Evolutionary conservation across 1,140 invertebrate species (phyloP).

Genomic region (Bombus turneri): DNA sequence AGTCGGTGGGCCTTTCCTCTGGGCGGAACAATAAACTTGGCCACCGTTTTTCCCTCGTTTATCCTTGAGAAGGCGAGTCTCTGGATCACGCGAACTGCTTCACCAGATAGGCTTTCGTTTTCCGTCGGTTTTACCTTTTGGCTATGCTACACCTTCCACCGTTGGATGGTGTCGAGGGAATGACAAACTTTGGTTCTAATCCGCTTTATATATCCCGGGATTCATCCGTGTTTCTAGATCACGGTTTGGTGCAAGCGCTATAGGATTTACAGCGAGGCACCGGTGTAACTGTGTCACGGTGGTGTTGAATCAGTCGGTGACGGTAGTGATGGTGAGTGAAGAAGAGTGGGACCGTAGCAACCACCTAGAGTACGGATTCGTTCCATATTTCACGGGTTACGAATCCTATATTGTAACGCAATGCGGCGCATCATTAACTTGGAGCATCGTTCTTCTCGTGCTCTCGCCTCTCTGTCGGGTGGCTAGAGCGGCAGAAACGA

Average conservation of each 20-base stretch:
- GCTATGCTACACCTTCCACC: slow-evolving; percentile 52
- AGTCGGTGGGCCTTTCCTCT: slow-evolving; percentile 8
- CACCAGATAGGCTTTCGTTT: background rate
- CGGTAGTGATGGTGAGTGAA: slow-evolving; percentile 59
- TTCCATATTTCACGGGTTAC: slow-evolving; percentile 67
- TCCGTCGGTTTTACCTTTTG: slow-evolving; percentile 11
- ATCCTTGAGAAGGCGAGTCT: slow-evolving; percentile 40
- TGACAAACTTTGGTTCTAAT: slow-evolving; percentile 81
- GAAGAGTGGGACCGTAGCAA: slow-evolving; percentile 65
- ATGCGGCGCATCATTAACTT: slow-evolving; percentile 50
- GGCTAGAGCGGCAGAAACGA: slow-evolving; percentile 17
- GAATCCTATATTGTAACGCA: slow-evolving; percentile 58
- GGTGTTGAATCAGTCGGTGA: slow-evolving; percentile 71
- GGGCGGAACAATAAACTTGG: slow-evolving; percentile 28
- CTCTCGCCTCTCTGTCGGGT: slow-evolving; percentile 4
- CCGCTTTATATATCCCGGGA: slow-evolving; percentile 82
- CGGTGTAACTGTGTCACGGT: slow-evolving; percentile 77
- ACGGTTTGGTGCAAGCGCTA: slow-evolving; percentile 82
- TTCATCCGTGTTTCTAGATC: slow-evolving; percentile 83
- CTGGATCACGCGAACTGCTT: slow-evolving; percentile 36
- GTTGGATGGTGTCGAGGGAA: slow-evolving; percentile 73
- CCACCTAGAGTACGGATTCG: slow-evolving; percentile 49
- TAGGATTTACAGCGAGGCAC: slow-evolving; percentile 80
- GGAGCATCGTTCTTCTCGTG: slow-evolving; percentile 22
- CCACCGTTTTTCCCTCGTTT: slow-evolving; percentile 29